These are phyloP conservation scores for Lagorchestes hirsutus DNA, from an alignment of 2,797 vertebrate species.

Conservation along the genomic window DNA sequence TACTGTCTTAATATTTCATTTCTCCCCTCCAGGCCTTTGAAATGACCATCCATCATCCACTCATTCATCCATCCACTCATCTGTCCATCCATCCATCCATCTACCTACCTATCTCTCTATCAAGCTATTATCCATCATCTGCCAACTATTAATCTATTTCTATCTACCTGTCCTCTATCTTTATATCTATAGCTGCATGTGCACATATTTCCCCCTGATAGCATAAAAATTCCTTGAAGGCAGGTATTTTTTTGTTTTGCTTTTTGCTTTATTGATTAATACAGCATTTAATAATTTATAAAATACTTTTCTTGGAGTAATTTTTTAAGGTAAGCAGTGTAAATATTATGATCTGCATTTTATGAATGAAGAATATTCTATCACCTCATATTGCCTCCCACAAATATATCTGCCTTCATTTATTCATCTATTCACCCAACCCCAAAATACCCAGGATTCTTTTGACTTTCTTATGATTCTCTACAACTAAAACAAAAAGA, in stretches of 20 bases:
- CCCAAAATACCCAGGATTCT: neutral
- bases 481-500: neutral
- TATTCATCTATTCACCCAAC: neutral
- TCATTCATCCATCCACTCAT: neutral
- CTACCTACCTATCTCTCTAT: neutral
- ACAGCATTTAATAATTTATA: neutral
- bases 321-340: neutral
- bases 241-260: neutral
- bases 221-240: neutral
- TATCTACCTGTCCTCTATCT: neutral
- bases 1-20: neutral
- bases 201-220: neutral
- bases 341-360: neutral
- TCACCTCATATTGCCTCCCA: neutral
- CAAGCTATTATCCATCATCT: neutral
- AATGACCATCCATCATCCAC: neutral
- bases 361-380: neutral
- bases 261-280: neutral
- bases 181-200: neutral
- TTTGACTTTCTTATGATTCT: neutral
- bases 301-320: neutral
- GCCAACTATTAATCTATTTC: neutral
- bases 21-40: neutral
- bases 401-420: neutral
- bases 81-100: neutral